These are phyloP conservation scores for Oasisia sp. DNA, from an alignment of 2,888 invertebrate species.

Conservation along the genomic window DNA sequence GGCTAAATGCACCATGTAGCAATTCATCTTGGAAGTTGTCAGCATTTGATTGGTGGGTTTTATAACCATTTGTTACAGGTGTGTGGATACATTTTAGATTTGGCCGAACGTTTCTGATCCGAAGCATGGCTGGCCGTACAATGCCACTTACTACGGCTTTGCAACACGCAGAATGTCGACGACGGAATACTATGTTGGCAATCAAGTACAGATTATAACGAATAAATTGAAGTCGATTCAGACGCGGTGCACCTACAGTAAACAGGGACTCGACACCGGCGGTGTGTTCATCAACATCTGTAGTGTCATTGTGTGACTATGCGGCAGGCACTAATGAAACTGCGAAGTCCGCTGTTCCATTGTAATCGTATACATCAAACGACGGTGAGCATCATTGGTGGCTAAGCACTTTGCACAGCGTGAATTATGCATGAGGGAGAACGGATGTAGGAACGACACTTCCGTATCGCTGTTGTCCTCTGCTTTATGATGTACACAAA, in stretches of 20 bases:
- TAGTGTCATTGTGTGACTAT: not conserved
- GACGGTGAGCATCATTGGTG: not conserved
- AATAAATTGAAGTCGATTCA: not conserved
- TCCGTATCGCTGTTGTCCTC: not conserved
- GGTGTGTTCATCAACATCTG: not conserved
- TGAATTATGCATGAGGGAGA: not conserved
- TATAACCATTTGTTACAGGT: no score
- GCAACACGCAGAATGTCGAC: no score
- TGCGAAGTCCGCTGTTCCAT: not conserved
- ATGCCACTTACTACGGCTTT: no score
- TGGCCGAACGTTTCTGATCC: no score
- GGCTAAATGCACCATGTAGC: no score
- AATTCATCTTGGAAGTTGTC: no score
- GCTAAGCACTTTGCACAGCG: conserved; percentile 4
- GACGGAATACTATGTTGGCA: no score
- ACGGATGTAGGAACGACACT: not conserved
- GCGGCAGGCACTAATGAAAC: not conserved
- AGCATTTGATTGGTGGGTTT: no score
- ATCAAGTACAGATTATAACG: not conserved
- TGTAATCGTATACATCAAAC: not conserved
- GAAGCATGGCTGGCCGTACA: no score
- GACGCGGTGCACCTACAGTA: not conserved
- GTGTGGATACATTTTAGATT: no score
- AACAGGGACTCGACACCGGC: no score
- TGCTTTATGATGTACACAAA: not conserved